Evolutionary conservation across 2,888 invertebrate genomes (phyloP).

Genomic region (Troides helena): DNA sequence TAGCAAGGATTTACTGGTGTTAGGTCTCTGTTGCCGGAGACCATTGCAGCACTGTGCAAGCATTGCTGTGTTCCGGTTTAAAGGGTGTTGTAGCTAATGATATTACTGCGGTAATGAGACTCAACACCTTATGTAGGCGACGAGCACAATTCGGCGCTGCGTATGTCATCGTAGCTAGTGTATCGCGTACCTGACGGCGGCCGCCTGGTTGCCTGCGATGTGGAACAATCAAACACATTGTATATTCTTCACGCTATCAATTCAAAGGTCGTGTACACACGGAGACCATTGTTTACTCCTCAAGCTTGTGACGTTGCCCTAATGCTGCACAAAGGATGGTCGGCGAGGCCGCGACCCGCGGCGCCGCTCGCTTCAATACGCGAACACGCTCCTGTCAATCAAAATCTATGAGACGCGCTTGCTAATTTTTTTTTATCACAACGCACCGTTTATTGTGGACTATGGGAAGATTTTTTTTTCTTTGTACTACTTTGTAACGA

Average conservation of each 20-base stretch:
- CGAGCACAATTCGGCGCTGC: too few relatives aligned
- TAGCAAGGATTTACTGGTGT: too few relatives aligned
- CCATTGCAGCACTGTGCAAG: too few relatives aligned
- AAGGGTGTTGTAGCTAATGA: too few relatives aligned
- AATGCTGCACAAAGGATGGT: constrained; percentile 14
- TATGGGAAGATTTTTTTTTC: constrained; percentile 25
- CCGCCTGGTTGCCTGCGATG: constrained; percentile 9
- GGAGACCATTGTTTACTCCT: constrained; percentile 20
- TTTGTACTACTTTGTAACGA: not conserved
- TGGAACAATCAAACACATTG: constrained; percentile 22
- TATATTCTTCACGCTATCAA: constrained; percentile 11
- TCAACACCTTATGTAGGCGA: too few relatives aligned
- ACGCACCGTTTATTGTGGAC: constrained; percentile 7
- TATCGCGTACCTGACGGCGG: too few relatives aligned
- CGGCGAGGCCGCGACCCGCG: too few relatives aligned
- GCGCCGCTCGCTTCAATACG: too few relatives aligned
- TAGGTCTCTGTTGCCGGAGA: too few relatives aligned
- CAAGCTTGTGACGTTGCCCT: constrained; percentile 23
- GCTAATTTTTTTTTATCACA: constrained; percentile 21
- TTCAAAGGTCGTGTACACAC: constrained; percentile 13
- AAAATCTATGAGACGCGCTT: constrained; percentile 23
- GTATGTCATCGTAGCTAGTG: too few relatives aligned
- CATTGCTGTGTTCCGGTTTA: too few relatives aligned
- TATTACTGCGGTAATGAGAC: too few relatives aligned
- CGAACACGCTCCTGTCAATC: constrained; percentile 25